These are phyloP conservation scores for Laothoe populi DNA, from an alignment of 2,888 invertebrate species.

Conservation along the genomic window DNA sequence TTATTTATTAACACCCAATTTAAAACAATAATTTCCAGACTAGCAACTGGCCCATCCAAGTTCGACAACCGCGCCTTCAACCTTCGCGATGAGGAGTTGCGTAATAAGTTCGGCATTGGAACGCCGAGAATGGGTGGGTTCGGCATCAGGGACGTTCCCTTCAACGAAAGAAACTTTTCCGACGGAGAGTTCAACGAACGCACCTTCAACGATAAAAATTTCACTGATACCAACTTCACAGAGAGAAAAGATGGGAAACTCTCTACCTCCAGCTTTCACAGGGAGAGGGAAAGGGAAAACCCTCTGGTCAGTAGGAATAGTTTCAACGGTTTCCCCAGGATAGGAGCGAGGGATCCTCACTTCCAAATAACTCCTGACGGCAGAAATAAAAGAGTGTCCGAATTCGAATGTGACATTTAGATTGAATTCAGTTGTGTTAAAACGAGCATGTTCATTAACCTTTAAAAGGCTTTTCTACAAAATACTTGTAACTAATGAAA, in stretches of 20 bases:
- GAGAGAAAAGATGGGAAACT: constrained; percentile 76
- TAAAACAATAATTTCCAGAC: constrained; percentile 50
- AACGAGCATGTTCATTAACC: background rate
- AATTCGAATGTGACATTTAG: constrained; percentile 87
- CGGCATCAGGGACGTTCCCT: constrained; percentile 76
- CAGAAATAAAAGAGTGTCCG: constrained; percentile 84
- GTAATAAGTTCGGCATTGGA: constrained; percentile 76
- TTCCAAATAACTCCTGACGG: constrained; percentile 78
- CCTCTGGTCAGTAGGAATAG: constrained; percentile 80
- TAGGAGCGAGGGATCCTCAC: constrained; percentile 71
- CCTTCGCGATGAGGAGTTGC: constrained; percentile 73
- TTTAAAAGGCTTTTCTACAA: background rate
- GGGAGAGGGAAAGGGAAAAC: constrained; percentile 75
- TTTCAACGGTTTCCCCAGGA: constrained; percentile 78
- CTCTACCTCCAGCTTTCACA: constrained; percentile 79
- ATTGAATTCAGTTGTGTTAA: constrained; percentile 9
- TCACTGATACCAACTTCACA: constrained; percentile 64
- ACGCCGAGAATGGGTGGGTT: constrained; percentile 80
- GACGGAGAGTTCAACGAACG: constrained; percentile 76
- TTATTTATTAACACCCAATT: background rate
- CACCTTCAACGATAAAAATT: constrained; percentile 67
- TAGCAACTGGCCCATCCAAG: constrained; percentile 64
- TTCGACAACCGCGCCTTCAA: constrained; percentile 76
- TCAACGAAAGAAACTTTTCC: constrained; percentile 73
- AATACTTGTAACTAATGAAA: background rate